Evolutionary conservation across 30 jellyfish, hydroid and myxozoan species (phyloP).

Genomic region (Morbakka virulenta): DNA sequence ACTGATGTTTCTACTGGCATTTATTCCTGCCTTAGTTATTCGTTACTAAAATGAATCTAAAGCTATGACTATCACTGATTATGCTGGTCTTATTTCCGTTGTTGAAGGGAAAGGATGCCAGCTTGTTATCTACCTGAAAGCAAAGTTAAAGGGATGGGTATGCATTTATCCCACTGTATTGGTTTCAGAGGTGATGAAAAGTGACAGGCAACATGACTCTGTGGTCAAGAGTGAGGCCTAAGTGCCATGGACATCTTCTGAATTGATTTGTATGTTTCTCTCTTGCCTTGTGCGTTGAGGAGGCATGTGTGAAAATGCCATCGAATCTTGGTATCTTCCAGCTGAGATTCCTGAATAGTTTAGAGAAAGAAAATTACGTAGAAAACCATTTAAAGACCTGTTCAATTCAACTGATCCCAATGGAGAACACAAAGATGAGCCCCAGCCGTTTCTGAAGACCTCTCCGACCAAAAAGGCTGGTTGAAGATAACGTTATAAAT

Average conservation of each 20-base stretch:
- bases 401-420: slow-evolving; percentile 1
- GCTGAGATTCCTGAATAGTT: slow-evolving; percentile 48
- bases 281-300: slow-evolving; percentile 44
- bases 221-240: slow-evolving; percentile 39
- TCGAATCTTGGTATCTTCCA: slow-evolving; percentile 52
- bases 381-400: slow-evolving; percentile 13
- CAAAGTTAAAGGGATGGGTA: slow-evolving; percentile 15
- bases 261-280: slow-evolving; percentile 54
- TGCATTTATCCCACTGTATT: slow-evolving; percentile 20
- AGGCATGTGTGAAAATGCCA: slow-evolving; percentile 40
- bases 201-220: too few species aligned
- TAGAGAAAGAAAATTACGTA: slow-evolving; percentile 15
- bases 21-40: slow-evolving; percentile 11
- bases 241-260: slow-evolving; percentile 33
- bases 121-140: slow-evolving; percentile 5
- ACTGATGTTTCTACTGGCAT: slow-evolving; percentile 42
- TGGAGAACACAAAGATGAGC: background rate
- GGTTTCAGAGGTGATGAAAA: slow-evolving; percentile 48
- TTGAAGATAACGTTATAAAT: slow-evolving; percentile 28
- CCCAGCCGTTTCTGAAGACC: background rate
- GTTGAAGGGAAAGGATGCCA: background rate
- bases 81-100: slow-evolving; percentile 5
- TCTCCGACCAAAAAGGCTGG: slow-evolving; percentile 15
- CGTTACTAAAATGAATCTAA: slow-evolving; percentile 15
- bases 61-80: slow-evolving; percentile 2